Base-by-base conservation (phyloP, 1,140 invertebrate genomes). In the Sarcophaga bullata region DNA sequence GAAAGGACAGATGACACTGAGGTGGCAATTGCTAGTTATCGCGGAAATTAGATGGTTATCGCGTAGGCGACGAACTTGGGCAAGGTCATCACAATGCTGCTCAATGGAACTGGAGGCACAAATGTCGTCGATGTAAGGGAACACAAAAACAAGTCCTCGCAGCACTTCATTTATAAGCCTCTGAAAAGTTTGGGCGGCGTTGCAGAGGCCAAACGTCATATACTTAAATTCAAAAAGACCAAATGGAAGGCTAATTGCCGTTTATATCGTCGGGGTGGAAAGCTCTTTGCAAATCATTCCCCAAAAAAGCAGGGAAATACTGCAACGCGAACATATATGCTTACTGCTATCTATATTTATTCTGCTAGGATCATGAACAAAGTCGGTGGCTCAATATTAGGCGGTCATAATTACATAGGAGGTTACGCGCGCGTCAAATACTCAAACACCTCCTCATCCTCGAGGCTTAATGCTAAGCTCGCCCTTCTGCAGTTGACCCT, bases 81-180 rank as follows among this genome's bases (percentile, higher is more conserved):
- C 2, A 19, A 68, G 58, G 9, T 68, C 58, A 3, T 0, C 6
- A 6, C 15, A 15, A 15, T 62, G 54, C 1, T 52, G 50, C 1
- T 10, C 8, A 13, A 52, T 0, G 46, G 82, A 80, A 78, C 81
- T 82, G 1, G 87, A 90, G 73, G 73, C 85, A 3, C 93, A 85
- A 49, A 94, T 90, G 84, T 93, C 93, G 83, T 93, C 92, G 87
- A 80, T 50, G 13, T 80, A 80, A 0, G 48, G 13, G 13, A 54
- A 50, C 2, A 80, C 52, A 11, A 80, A 80, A 80, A 54, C 49
- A 9, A 80, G 37, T 25, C 49, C 17, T 10, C 52, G 11, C 10
- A 25, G 8, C 6, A 68, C 58, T 8, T 68, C 58, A 6, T 19
- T 68, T 19, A 68, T 68, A n/a, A 68, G 58, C 6, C 92, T 81